These are phyloP conservation scores for Xylocopa sonorina DNA, from an alignment of 1,140 invertebrate species.

Conservation along the genomic window DNA sequence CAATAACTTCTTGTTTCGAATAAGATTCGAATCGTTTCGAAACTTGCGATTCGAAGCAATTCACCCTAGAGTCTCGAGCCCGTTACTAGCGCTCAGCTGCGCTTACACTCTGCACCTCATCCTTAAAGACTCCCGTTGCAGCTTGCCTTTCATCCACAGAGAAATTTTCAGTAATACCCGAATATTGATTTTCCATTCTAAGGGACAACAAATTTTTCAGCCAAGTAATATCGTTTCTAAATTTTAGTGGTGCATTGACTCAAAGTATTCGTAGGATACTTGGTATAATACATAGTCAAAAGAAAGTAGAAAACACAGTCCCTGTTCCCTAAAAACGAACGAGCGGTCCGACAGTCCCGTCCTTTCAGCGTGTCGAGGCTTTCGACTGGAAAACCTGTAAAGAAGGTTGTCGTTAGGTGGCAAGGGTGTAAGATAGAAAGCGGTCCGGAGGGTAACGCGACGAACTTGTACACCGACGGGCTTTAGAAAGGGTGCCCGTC, in stretches of 20 bases:
- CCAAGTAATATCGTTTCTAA: too few relatives aligned
- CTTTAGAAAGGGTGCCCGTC: slow-evolving; percentile 63
- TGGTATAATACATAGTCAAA: slow-evolving; percentile 65
- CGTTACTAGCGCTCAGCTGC: too few relatives aligned
- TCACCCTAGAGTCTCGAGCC: too few relatives aligned
- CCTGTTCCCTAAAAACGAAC: slow-evolving; percentile 22
- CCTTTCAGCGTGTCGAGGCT: slow-evolving; percentile 33
- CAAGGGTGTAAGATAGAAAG: slow-evolving; percentile 20
- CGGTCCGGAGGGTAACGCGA: slow-evolving; percentile 37
- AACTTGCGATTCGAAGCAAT: too few relatives aligned
- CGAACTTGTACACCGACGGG: slow-evolving; percentile 48
- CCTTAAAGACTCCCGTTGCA: slow-evolving; percentile 41
- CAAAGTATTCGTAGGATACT: too few relatives aligned
- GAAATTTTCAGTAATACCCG: slow-evolving; percentile 62
- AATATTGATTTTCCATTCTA: slow-evolving; percentile 18
- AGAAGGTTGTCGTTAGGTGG: neutral
- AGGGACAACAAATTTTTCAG: too few relatives aligned
- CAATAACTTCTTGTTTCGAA: too few relatives aligned
- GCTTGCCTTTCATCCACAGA: slow-evolving; percentile 34
- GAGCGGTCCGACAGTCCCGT: neutral
- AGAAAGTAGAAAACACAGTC: slow-evolving; percentile 48
- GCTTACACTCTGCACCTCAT: too few relatives aligned
- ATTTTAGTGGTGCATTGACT: too few relatives aligned
- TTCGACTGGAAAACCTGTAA: slow-evolving; percentile 23
- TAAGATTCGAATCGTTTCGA: too few relatives aligned